Percentiles rank a stretch among this genome's conserved stretches.
These are phyloP conservation scores for Atethmia centrago DNA, from an alignment of 2,888 invertebrate species.

Conservation along the genomic window DNA sequence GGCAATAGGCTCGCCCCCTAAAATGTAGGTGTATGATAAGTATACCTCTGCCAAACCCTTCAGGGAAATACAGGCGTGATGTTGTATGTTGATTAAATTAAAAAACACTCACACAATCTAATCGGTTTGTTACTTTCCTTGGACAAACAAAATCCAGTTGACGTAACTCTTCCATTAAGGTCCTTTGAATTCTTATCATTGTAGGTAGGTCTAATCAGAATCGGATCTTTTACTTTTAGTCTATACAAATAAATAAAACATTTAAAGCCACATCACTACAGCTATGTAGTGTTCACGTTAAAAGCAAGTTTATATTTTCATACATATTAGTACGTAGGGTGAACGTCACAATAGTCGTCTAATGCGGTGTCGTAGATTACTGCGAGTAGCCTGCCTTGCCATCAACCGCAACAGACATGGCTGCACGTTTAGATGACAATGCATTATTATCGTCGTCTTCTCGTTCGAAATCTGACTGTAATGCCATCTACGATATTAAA, in stretches of 20 bases:
- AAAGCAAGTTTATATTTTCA: constrained; percentile 19
- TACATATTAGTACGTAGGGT: constrained; percentile 28
- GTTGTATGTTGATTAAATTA: not conserved
- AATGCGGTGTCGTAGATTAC: constrained; percentile 57
- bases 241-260: not conserved
- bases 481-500: constrained; percentile 26
- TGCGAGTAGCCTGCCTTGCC: constrained; percentile 34
- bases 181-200: not conserved
- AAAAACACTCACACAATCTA: no score
- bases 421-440: constrained; percentile 49
- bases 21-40: not conserved
- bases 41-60: not conserved
- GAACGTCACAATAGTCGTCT: constrained; percentile 52
- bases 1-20: not conserved
- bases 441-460: constrained; percentile 51
- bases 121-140: not conserved
- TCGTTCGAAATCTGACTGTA: constrained; percentile 40
- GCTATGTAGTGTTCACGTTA: not conserved
- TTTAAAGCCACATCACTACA: not conserved
- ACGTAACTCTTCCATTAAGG: constrained; percentile 1
- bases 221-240: not conserved
- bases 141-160: not conserved
- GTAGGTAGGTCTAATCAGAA: not conserved
- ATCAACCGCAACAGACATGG: constrained; percentile 52
- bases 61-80: not conserved